Evolutionary conservation across 2,888 invertebrate species (phyloP), one percentile per base, ranked within the genome.

Genomic region (Andrena bucephala): DNA sequence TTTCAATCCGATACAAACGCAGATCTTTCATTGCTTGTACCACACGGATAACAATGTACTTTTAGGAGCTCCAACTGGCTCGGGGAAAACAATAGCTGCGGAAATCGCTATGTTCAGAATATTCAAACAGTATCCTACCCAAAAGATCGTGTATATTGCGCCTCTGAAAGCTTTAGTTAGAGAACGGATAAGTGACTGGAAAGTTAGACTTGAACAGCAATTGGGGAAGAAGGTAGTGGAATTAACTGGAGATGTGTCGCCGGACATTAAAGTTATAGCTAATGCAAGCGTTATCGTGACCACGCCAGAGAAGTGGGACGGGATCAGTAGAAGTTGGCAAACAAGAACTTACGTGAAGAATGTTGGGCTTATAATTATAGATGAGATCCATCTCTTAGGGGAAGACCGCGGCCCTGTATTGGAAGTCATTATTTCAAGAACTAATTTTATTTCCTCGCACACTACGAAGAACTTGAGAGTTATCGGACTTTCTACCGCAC

Each of bases 281-380:
- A 96, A 94, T 69, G 97, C 99, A 0, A 97, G 98, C 93, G 96
- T 99, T 0, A 99, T 99, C 87, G 98, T 99, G 0, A 99, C 99
- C 0, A 99, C 99, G 0, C 99, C 99, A 0, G 99, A 99, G 94
- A 99, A 99, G 94, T 99, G 99, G 99, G 99, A 99, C 94, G 99
- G 99, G 72, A 98, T 99, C 91, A 99, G 99, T 94, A 96, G 99
- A 80, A 98, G 98, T 83, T 99, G 99, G 99, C 99, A 99, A 93
- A 99, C 98, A 0, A 96, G 99, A 88, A 97, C 97, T 93, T 99
- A 99, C 92, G 99, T 99, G 0, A 96, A 96, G 76, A 96, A 98
- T 90, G 99, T 99, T 0, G 97, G 97, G 0, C 95, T 99, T 7
- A 97, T 99, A 84, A 97, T 99, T 42, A 99, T 99, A 86, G 99